Percentiles rank a stretch among this genome's conserved stretches.
Evolutionary conservation across 1,140 invertebrate species (phyloP).

Genomic region (Atta cephalotes): DNA sequence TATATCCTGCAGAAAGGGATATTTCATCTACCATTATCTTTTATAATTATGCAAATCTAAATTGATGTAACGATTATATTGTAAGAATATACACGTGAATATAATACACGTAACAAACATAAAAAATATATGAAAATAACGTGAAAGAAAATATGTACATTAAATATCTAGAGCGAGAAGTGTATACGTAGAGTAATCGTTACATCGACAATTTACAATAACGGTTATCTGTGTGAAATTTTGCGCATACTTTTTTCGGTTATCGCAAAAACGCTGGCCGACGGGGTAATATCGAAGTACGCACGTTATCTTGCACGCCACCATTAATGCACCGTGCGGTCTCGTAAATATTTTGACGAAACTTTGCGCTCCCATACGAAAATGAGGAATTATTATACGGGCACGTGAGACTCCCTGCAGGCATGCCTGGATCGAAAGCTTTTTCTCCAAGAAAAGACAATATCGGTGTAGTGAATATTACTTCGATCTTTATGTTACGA

Average conservation of each 20-base stretch:
- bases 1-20: background rate
- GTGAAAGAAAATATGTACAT: background rate
- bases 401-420: background rate
- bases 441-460: background rate
- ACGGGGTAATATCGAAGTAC: slow-evolving; percentile 57
- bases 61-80: background rate
- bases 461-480: background rate
- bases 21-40: background rate
- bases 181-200: background rate
- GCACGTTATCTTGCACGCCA: slow-evolving; percentile 44
- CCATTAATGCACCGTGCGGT: slow-evolving; percentile 42
- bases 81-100: background rate
- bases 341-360: slow-evolving; percentile 53
- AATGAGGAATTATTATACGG: slow-evolving; percentile 52
- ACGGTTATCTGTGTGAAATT: slow-evolving; percentile 30
- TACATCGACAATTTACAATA: slow-evolving; percentile 32
- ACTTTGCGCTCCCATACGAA: slow-evolving; percentile 49
- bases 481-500: slow-evolving; percentile 2
- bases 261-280: slow-evolving; percentile 50
- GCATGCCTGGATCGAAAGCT: background rate
- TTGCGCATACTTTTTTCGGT: slow-evolving; percentile 43
- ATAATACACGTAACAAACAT: background rate
- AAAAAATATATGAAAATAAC: background rate
- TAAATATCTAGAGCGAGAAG: background rate
- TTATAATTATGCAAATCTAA: slow-evolving; percentile 16